Conservation (phyloP, 2,797 vertebrate genomes). For the Varecia variegata region DNA sequence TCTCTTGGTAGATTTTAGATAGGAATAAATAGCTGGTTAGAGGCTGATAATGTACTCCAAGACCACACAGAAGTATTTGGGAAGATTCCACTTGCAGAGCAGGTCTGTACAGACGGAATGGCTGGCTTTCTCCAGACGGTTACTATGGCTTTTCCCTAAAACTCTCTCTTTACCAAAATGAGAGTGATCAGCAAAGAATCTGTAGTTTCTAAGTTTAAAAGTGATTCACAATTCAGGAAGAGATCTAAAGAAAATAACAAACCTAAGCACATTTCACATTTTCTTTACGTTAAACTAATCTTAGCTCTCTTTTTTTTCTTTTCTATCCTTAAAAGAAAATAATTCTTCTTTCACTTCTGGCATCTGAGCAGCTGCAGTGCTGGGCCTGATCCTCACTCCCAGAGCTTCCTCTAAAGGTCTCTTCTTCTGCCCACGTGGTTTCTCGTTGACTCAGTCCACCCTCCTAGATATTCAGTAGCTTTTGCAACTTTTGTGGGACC, state of each 20-base stretch:
- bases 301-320: background rate
- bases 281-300: background rate
- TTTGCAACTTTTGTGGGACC: background rate
- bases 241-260: background rate
- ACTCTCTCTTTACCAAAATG: background rate
- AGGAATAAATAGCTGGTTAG: background rate
- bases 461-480: background rate
- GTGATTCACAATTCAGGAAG: background rate
- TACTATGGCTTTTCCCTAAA: background rate
- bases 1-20: background rate
- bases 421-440: background rate
- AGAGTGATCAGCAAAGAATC: background rate
- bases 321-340: background rate
- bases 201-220: background rate
- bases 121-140: background rate
- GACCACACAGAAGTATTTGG: background rate
- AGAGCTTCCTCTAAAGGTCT: background rate
- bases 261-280: background rate
- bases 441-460: background rate
- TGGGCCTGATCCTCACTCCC: background rate
- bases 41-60: background rate
- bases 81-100: background rate
- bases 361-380: background rate
- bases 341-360: background rate
- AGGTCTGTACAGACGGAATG: background rate